Evolutionary conservation across 2,888 invertebrate genomes (phyloP).

Genomic region (Acleris sparsana): DNA sequence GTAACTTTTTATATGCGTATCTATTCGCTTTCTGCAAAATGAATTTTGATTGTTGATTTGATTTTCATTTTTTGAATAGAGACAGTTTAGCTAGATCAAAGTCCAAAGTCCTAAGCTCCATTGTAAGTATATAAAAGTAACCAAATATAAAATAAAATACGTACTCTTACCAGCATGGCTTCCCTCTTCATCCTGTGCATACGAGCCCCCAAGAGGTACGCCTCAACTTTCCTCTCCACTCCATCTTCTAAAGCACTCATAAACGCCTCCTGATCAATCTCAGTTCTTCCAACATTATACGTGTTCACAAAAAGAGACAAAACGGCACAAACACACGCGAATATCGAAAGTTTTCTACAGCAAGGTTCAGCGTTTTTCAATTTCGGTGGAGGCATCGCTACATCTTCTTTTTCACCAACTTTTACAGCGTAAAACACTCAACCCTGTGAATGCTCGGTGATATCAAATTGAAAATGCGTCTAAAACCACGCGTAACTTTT

Average conservation of each 20-base stretch:
- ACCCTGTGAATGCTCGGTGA: not conserved
- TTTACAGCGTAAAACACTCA: not conserved
- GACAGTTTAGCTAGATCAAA: no score
- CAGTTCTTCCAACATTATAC: constrained; percentile 57
- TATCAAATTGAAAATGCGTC: not conserved
- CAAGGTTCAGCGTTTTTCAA: constrained; percentile 44
- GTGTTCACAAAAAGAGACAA: constrained; percentile 68
- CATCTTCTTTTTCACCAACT: constrained; percentile 10
- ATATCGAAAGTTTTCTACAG: constrained; percentile 62
- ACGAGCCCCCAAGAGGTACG: constrained; percentile 55
- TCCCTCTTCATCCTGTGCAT: constrained; percentile 63
- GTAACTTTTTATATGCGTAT: no score
- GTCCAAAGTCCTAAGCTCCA: no score
- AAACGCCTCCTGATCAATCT: constrained; percentile 50
- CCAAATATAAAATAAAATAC: constrained; percentile 39
- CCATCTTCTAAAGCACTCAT: constrained; percentile 55
- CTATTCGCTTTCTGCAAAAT: no score
- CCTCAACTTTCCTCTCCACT: constrained; percentile 62
- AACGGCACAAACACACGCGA: constrained; percentile 68
- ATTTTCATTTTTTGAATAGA: no score
- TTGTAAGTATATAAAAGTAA: not conserved
- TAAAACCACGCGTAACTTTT: not conserved
- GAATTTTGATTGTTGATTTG: no score
- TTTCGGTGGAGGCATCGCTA: constrained; percentile 26
- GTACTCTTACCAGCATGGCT: constrained; percentile 69